Evolutionary conservation across 2,113 vertebrate species (phyloP).

Genomic region (Ciconia stormi): DNA sequence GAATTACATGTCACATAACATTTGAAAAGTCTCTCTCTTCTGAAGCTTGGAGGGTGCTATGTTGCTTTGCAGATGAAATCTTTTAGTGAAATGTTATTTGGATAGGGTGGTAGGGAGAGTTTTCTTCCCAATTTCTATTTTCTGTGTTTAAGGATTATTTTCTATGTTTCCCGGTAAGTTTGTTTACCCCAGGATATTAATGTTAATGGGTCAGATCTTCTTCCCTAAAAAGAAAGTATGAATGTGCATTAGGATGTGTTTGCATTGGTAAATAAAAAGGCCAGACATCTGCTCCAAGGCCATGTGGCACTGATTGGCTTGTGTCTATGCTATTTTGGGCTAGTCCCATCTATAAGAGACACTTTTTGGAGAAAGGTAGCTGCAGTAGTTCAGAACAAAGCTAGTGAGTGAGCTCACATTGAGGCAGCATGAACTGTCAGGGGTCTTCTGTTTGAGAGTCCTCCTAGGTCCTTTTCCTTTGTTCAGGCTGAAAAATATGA

Average conservation of each 20-base stretch:
- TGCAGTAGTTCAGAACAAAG: background rate
- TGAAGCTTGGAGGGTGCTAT: background rate
- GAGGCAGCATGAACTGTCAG: background rate
- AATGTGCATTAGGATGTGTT: background rate
- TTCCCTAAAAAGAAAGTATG: background rate
- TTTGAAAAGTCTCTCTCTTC: background rate
- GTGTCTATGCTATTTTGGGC: background rate
- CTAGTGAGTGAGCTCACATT: accelerated
- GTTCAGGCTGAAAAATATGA: background rate
- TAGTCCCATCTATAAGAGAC: background rate
- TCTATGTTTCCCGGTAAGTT: background rate
- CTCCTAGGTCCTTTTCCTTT: background rate
- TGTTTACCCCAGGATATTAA: background rate
- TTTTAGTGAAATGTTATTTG: background rate
- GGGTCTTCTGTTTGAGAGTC: background rate
- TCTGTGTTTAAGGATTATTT: accelerated
- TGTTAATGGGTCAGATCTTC: background rate
- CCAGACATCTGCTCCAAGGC: background rate
- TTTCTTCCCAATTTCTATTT: background rate
- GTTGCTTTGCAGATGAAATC: background rate
- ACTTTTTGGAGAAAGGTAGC: background rate
- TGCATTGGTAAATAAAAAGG: background rate
- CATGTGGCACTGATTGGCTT: background rate
- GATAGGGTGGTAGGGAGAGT: accelerated
- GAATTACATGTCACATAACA: background rate